Base-by-base conservation (phyloP, 1,140 invertebrate species). In the Ladona fulva region DNA sequence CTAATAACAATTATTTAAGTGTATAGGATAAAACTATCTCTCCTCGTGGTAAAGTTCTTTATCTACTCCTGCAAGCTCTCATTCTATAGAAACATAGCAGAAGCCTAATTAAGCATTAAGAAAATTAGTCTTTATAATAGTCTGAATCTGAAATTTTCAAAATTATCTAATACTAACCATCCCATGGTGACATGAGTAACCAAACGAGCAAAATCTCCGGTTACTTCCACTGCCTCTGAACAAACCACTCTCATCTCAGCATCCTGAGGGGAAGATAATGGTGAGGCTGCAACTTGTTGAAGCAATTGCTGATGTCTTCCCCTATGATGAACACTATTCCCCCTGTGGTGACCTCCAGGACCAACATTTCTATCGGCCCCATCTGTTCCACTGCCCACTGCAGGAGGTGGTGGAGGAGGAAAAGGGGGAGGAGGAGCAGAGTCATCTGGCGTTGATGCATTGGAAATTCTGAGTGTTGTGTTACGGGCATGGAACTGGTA, bases 401-500 rank as follows among this genome's bases (percentile, higher is more conserved):
- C 52, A 19, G 52, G 52, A 66, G 52, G 52, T 66, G 52, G 52
- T 16, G 52, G 52, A 22, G 52, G 52, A 66, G 19, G 76, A 16
- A 29, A 42, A 29, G 24, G 52, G 1, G 75, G 25, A 19, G 78
- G 75, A 22, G 74, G 25, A 24, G 74, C 42, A n/a, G 42, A 42
- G 52, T 66, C 52, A 66, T 76, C 75, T 25, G 19, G 75, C 29
- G 75, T 76, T 74, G 79, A 59, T 22, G 76, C 76, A 37, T 80
- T 80, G 37, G 59, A 74, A 74, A 80, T 80, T 29, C 76, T 74
- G 42, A 83, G 78, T 1, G 80, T 77, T 0, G 79, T 81, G 52
- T 76, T 78, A 24, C 75, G 77, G 7, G 75, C 74, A 76, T 82
- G 81, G 79, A 85, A 84, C 73, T 78, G 78, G 80, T 83, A 86